Evolutionary conservation across 2,797 vertebrate genomes (phyloP), one percentile per base, ranked within the genome.

Genomic region (Notoglanidium macrostoma): DNA sequence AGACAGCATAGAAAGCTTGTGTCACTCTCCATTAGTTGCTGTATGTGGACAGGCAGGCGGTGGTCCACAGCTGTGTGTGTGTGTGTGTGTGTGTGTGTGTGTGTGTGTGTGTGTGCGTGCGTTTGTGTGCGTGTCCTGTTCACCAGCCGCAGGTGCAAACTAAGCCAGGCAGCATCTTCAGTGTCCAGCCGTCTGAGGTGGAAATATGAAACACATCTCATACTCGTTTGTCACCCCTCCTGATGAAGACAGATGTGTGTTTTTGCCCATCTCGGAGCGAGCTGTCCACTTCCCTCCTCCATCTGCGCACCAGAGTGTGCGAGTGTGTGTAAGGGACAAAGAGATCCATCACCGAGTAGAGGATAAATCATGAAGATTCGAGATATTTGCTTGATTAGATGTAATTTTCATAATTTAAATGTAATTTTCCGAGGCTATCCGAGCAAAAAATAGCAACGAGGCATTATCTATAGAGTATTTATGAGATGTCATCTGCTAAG

Each of bases 391-490:
- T 93, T 94, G 93, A 92, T 92, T 82, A 74, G 70, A 59, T 76
- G 6, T 90, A 77, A 87, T 84, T 83, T 89, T 86, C 63, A 73
- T 72, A 86, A 86, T 86, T 86, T 87, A 92, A 94, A 96, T 95
- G 96, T 96, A 87, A 90, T 92, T 85, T 91, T 89, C 76, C 86
- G 87, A 88, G 87, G 86, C 89, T 90, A 88, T 91, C 87, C 63
- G 88, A 90, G 90, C 85, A 72, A 86, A 81, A 89, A 97, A 96
- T 93, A 65, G 73, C 59, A 93, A 93, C 92, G 94, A 90, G 90
- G 92, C 92, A 95, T 93, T 94, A 94, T 95, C 91, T 93, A 92
- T 92, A 91, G 78, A 94, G 94, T 92, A 95, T 96, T 93, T 85
- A 91, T 94, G 93, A 94, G 93, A 93, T 92, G 87, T 92, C 92